Base-by-base conservation (phyloP, 2,797 vertebrate genomes). In the Enteromius argenteus region DNA sequence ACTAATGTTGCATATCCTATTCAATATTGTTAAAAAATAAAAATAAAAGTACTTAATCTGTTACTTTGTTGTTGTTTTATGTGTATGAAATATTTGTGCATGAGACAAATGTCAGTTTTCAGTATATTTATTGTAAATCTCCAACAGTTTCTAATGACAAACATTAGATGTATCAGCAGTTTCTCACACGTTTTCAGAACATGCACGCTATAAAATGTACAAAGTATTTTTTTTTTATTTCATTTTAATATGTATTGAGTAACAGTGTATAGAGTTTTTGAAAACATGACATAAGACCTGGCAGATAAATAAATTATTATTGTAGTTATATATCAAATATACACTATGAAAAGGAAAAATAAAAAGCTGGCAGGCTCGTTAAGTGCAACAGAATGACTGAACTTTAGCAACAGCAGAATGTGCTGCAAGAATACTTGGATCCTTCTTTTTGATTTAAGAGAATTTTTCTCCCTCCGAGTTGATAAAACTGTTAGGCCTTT, bases 1-100 rank as follows among this genome's bases (percentile, higher is more conserved):
- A 84, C 73, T 88, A 84, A 89, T 74, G 78, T 92, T 92, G 88
- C 84, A 91, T 91, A 92, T 92, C 88, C 91, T 92, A 89, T 93
- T 93, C 82, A 87, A 51, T 91, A 93, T 93, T 92, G 86, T 90
- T 86, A 90, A 77, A 90, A 86, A 3, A 93, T 93, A 39, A 89
- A 92, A 94, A 94, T 87, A 74, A 80, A 88, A 82, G 83, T 89
- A 66, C 71, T 79, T 53, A 92, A 90, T 86, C 85, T 60, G n/a
- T 10, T 51, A 23, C 21, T n/a, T 11, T 37, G 69, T 53, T 30
- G 51, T 42, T 44, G n/a, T 17, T 42, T 42, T 56, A 15, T 49
- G 39, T 60, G 27, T 19, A 7, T 10, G 56, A 68, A 30, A 75
- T 42, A 64, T 78, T 58, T 71, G 0, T 66, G 30, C 23, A 44